Evolutionary conservation across 2,113 vertebrate species (phyloP), one percentile per base, ranked within the genome.

Genomic region (Rhinopithecus roxellana): DNA sequence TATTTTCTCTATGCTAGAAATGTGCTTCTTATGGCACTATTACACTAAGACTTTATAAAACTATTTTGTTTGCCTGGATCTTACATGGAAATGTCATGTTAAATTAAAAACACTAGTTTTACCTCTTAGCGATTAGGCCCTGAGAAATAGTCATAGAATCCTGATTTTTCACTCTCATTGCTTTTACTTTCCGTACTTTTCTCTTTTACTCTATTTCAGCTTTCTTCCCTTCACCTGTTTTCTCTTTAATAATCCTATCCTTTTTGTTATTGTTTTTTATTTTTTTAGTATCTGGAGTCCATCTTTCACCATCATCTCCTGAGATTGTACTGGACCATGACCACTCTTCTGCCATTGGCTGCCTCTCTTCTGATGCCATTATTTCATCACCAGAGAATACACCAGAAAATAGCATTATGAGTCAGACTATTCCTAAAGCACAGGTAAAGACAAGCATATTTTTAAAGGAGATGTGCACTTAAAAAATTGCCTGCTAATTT

Each of bases 201-300:
- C 67, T 25, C 32, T 18, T 14, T 55, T 25, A 30, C 48, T 69
- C 5, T 75, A 0, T 14, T 67, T 64, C 61, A 32, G 12, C 8
- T 82, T 12, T 87, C 2, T 35, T 57, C 1, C 23, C 4, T 52
- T 85, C 17, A 3, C 61, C 11, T 32, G 8, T 90, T 14, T 90
- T 14, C 55, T 35, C 27, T 43, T 77, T 20, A 55, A 25, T 80
- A 25, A 91, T n/a, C 8, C 5, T 38, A 3, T 40, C 30, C 72
- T 69, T 40, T 32, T 94, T 67, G 7, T 35, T 93, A 94, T 59
- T 84, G 40, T 32, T 69, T 10, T 78, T 93, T 72, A 43, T 72
- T 16, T 40, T 50, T 74, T 64, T 74, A 99, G 98, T 98, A 6
- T 96, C 98, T 91, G 98, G 98, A 97, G 98, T 98, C 89, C 97